Evolutionary conservation across 2,113 vertebrate species (phyloP).

Genomic region (Clinocottus analis): DNA sequence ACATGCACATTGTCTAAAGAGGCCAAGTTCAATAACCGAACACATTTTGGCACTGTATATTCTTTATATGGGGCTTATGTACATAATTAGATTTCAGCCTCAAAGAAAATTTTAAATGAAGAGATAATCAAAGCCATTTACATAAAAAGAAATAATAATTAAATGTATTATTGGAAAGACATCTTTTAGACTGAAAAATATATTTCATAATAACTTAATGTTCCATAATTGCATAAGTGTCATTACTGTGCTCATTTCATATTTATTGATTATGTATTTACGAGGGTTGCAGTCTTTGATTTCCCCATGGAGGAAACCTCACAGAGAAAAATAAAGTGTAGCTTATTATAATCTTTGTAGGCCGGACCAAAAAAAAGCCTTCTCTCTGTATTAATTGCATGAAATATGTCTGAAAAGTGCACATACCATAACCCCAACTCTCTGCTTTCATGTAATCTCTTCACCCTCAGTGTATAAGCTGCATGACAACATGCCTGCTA

Average conservation of each 20-base stretch:
- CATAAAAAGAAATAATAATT: not conserved
- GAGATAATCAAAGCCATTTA: slow-evolving; percentile 42
- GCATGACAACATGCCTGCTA: slow-evolving; percentile 24
- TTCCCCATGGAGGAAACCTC: not conserved
- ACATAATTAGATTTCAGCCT: slow-evolving; percentile 70
- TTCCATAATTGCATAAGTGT: slow-evolving; percentile 67
- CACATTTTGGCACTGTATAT: slow-evolving; percentile 66
- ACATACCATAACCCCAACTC: slow-evolving; percentile 8
- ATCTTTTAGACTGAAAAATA: slow-evolving; percentile 29
- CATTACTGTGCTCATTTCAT: slow-evolving; percentile 41
- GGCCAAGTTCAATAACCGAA: slow-evolving; percentile 62
- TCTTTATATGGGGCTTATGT: slow-evolving; percentile 65
- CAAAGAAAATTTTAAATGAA: slow-evolving; percentile 43
- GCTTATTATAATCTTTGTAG: slow-evolving; percentile 1
- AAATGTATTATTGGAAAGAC: slow-evolving; percentile 29
- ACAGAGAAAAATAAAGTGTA: not conserved
- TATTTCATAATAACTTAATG: slow-evolving; percentile 32
- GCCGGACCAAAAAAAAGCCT: not conserved
- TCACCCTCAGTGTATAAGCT: slow-evolving; percentile 20
- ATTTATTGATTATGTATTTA: slow-evolving; percentile 11
- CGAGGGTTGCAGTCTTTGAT: slow-evolving; percentile 5
- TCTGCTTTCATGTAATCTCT: not conserved
- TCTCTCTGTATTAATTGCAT: slow-evolving; percentile 1
- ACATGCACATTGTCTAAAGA: slow-evolving; percentile 78
- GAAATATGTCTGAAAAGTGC: slow-evolving; percentile 38